These are phyloP conservation scores for Coranthus polyacanthus DNA, from an alignment of 2,797 vertebrate genomes.

Conservation along the genomic window DNA sequence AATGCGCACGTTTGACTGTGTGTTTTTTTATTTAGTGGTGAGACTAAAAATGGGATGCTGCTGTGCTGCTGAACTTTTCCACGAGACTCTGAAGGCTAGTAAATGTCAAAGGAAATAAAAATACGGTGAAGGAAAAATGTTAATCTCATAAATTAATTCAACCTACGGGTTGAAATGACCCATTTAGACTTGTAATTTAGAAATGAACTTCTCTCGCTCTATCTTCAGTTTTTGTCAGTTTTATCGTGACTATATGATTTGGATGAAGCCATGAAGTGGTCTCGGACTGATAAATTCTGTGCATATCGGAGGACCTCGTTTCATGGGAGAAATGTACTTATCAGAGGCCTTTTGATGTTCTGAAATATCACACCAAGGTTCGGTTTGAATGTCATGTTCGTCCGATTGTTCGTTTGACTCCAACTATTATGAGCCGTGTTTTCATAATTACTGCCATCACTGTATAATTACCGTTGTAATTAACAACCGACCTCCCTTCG, in stretches of 20 bases:
- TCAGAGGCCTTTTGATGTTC: slow-evolving; percentile 80
- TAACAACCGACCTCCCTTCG: slow-evolving; percentile 48
- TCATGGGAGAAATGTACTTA: slow-evolving; percentile 78
- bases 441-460: slow-evolving; percentile 66
- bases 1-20: slow-evolving; percentile 23
- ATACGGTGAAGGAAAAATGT: slow-evolving; percentile 55
- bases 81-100: slow-evolving; percentile 53
- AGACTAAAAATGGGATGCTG: slow-evolving; percentile 20
- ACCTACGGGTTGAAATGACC: slow-evolving; percentile 84
- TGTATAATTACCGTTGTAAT: slow-evolving; percentile 68
- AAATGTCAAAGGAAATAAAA: slow-evolving; percentile 78
- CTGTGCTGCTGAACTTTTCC: slow-evolving; percentile 45
- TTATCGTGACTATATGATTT: slow-evolving; percentile 77
- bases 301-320: slow-evolving; percentile 69
- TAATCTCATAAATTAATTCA: slow-evolving; percentile 80
- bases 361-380: slow-evolving; percentile 67
- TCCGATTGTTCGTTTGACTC: slow-evolving; percentile 60
- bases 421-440: slow-evolving; percentile 56
- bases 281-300: slow-evolving; percentile 74
- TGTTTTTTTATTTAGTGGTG: slow-evolving; percentile 29
- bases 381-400: slow-evolving; percentile 60
- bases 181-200: slow-evolving; percentile 83
- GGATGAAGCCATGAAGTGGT: slow-evolving; percentile 74
- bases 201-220: slow-evolving; percentile 77
- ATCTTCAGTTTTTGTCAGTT: slow-evolving; percentile 79